These are phyloP conservation scores for Nephrotoma appendiculata DNA, from an alignment of 2,888 invertebrate genomes.

Conservation along the genomic window DNA sequence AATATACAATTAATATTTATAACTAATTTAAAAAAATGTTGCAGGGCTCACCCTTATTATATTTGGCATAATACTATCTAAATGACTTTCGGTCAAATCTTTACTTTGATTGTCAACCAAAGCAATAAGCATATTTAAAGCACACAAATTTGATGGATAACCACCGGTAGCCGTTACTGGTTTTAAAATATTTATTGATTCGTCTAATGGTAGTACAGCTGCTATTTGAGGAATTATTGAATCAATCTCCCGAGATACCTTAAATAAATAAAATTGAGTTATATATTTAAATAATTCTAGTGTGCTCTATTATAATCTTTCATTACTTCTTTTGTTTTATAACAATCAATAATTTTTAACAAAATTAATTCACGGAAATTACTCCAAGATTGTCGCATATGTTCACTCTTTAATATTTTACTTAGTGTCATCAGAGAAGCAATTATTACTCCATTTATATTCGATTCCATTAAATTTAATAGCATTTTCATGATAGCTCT, in stretches of 20 bases:
- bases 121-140: constrained; percentile 80
- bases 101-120: constrained; percentile 61
- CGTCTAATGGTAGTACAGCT: constrained; percentile 62
- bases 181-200: constrained; percentile 49
- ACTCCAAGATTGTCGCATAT: constrained; percentile 64
- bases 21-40: neutral
- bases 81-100: constrained; percentile 57
- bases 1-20: neutral
- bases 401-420: constrained; percentile 68
- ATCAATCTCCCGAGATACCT: constrained; percentile 76
- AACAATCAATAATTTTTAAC: constrained; percentile 75
- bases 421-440: constrained; percentile 67
- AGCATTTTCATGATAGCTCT: constrained; percentile 61
- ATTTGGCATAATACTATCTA: constrained; percentile 73
- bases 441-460: constrained; percentile 47
- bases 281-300: neutral
- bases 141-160: constrained; percentile 78
- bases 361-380: constrained; percentile 85
- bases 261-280: constrained; percentile 11
- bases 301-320: neutral
- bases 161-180: constrained; percentile 81
- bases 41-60: constrained; percentile 54
- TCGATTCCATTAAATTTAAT: constrained; percentile 48
- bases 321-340: constrained; percentile 51
- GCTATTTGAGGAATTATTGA: constrained; percentile 63